Percentiles rank a stretch among this genome's conserved stretches.
phyloP scores from a whole-genome alignment of 2,888 invertebrate genomes.

The Deroplatys truncata region DNA sequence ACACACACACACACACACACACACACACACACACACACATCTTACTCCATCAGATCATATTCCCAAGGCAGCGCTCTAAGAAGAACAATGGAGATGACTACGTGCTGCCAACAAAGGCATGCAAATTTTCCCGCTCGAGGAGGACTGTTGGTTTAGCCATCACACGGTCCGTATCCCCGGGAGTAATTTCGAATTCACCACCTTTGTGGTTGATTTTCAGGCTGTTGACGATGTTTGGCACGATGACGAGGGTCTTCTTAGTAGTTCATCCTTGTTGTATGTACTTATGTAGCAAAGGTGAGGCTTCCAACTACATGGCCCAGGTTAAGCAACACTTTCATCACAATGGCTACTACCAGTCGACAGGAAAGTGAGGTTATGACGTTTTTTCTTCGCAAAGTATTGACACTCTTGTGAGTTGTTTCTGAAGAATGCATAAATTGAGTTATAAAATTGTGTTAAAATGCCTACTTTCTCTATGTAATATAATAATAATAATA shows the following conservation, averaged over 20 bases:
- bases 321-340: background rate
- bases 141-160: background rate
- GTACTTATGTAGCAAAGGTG: background rate
- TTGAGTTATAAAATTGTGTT: no score
- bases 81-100: background rate
- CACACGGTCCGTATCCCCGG: constrained; percentile 1
- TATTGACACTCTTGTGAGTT: no score
- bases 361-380: no score
- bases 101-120: constrained; percentile 4
- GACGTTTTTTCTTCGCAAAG: no score
- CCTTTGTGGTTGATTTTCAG: constrained; percentile 24
- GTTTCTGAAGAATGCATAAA: no score
- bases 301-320: background rate
- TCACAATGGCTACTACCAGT: no score
- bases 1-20: no score
- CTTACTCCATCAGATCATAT: background rate
- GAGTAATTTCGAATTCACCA: constrained; percentile 26
- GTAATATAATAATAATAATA: no score
- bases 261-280: background rate
- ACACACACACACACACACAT: background rate
- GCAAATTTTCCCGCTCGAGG: constrained; percentile 2
- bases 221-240: background rate
- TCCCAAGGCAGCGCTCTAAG: background rate
- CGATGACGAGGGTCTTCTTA: background rate
- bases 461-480: no score